phyloP scores from a whole-genome alignment of 2,113 vertebrate species.

The Chloropsis hardwickii region DNA sequence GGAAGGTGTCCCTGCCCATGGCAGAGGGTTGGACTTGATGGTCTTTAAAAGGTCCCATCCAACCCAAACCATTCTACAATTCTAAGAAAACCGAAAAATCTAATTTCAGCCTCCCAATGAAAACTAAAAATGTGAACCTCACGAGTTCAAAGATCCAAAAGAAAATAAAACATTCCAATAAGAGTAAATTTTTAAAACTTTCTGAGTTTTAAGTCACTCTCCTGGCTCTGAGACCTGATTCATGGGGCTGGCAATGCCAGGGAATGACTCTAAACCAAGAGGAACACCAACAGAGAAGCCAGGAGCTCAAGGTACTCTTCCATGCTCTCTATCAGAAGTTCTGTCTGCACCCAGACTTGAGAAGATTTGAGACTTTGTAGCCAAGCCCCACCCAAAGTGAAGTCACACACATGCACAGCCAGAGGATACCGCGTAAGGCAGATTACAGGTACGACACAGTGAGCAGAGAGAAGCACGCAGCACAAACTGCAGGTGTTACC shows the following conservation, averaged over 20 bases:
- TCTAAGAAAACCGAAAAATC: neutral
- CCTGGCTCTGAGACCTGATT: neutral
- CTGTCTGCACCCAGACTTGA: neutral
- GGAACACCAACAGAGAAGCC: neutral
- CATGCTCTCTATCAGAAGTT: neutral
- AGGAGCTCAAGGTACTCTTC: neutral
- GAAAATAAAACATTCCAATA: neutral
- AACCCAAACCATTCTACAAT: neutral
- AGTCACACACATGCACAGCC: neutral
- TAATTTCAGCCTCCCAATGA: neutral
- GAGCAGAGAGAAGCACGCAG: neutral
- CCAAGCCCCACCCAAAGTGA: neutral
- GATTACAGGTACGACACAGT: fast-evolving
- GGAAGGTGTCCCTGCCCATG: neutral
- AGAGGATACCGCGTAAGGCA: neutral
- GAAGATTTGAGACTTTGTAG: neutral
- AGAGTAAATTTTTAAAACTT: neutral
- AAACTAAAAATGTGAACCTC: neutral
- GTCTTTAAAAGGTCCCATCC: neutral
- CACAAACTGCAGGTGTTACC: conserved; percentile 36
- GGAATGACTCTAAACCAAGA: neutral
- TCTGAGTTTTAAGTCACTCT: neutral
- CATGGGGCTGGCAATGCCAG: neutral
- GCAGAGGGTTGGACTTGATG: neutral
- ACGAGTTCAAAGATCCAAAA: neutral